Evolutionary conservation across 2,888 invertebrate genomes (phyloP).

Genomic region (Drosophila meridionalis): DNA sequence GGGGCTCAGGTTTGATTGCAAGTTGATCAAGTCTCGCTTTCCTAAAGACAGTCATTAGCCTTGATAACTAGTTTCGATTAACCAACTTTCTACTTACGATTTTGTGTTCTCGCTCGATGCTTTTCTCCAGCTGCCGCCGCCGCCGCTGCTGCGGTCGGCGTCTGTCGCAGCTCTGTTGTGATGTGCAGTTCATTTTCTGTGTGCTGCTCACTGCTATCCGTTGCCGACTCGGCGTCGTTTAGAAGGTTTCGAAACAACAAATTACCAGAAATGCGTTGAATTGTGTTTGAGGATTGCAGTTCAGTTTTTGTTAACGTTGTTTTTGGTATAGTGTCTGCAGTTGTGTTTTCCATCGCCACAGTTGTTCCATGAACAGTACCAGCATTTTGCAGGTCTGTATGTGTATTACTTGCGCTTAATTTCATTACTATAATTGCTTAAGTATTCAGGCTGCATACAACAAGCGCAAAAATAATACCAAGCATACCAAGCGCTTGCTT

Average conservation of each 20-base stretch:
- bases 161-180: constrained; percentile 10
- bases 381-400: constrained; percentile 28
- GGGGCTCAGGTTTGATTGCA: constrained; percentile 82
- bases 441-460: constrained; percentile 18
- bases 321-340: constrained; percentile 28
- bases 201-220: constrained; percentile 38
- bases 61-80: background rate
- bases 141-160: background rate
- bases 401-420: constrained; percentile 35
- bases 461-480: constrained; percentile 22
- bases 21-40: constrained; percentile 78
- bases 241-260: constrained; percentile 3
- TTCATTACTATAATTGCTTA: constrained; percentile 55
- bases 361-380: background rate
- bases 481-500: constrained; percentile 50
- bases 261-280: constrained; percentile 25
- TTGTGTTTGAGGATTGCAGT: constrained; percentile 3
- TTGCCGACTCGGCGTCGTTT: constrained; percentile 34
- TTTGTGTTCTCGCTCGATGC: constrained; percentile 10
- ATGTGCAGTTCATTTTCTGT: constrained; percentile 37
- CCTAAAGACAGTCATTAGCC: constrained; percentile 34
- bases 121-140: background rate
- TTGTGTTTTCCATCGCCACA: constrained; percentile 18
- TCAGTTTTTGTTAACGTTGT: background rate
- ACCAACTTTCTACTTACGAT: constrained; percentile 37